Evolutionary conservation across 2,888 invertebrate genomes (phyloP).

Genomic region (Nymphalis c-album): DNA sequence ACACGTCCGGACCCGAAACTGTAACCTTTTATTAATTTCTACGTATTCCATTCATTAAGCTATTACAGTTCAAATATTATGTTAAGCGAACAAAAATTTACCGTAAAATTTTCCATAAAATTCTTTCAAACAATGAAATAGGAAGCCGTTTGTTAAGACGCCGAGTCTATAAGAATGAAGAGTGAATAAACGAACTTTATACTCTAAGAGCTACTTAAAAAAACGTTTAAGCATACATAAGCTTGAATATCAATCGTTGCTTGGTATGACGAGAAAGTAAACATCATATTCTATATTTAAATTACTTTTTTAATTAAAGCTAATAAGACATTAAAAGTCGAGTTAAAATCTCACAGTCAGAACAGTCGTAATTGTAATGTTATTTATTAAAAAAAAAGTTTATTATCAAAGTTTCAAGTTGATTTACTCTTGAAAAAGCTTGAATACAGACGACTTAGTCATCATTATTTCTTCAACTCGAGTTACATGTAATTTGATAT

Average conservation of each 20-base stretch:
- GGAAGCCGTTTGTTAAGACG: constrained; percentile 22
- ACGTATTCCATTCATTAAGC: neutral
- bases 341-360: neutral
- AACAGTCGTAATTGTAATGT: too few relatives aligned
- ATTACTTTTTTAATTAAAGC: too few relatives aligned
- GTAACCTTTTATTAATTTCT: neutral
- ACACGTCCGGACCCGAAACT: neutral
- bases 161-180: constrained; percentile 12
- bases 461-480: too few relatives aligned
- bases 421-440: too few relatives aligned
- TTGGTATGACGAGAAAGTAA: too few relatives aligned
- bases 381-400: too few relatives aligned
- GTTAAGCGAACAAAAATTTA: neutral
- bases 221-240: too few relatives aligned
- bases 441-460: too few relatives aligned
- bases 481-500: too few relatives aligned
- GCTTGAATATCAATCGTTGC: too few relatives aligned
- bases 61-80: constrained; percentile 6
- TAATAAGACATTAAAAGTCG: neutral
- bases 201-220: neutral
- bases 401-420: too few relatives aligned
- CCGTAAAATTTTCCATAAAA: constrained; percentile 18
- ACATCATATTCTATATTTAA: too few relatives aligned
- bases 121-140: constrained; percentile 23
- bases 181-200: neutral